Conservation (phyloP, 2,797 vertebrate species). For the Danio tinwini region DNA sequence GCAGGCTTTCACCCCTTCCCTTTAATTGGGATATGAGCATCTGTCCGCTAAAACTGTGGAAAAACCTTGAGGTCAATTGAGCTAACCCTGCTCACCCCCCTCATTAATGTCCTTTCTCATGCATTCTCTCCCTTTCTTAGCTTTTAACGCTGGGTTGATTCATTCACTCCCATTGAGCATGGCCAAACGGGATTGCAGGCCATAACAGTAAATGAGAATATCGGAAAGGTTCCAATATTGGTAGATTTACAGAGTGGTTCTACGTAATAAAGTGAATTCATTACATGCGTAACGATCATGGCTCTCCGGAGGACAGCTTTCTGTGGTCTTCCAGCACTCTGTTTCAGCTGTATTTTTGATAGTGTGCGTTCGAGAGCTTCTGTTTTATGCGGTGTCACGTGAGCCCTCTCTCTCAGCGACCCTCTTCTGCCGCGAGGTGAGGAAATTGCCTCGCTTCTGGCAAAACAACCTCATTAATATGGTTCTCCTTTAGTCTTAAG, state of each 20-base stretch:
- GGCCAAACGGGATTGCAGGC: background rate
- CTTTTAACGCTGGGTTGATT: constrained; percentile 42
- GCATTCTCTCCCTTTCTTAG: constrained; percentile 40
- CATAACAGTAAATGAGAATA: constrained; percentile 23
- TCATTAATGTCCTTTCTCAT: constrained; percentile 25
- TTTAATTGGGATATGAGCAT: constrained; percentile 63
- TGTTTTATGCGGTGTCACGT: constrained; percentile 21
- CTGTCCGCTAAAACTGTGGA: constrained; percentile 58
- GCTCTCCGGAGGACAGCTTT: constrained; percentile 50
- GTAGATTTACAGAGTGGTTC: constrained; percentile 47
- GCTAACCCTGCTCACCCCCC: constrained; percentile 26
- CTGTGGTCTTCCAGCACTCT: constrained; percentile 7
- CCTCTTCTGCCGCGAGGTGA: constrained; percentile 60
- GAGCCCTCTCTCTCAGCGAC: constrained; percentile 9
- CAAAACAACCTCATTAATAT: constrained; percentile 76
- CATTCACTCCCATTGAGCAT: constrained; percentile 40
- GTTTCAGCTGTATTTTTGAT: constrained; percentile 34
- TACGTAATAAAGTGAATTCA: constrained; percentile 57
- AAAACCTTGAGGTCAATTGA: constrained; percentile 28
- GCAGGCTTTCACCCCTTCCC: constrained; percentile 46
- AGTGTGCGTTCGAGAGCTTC: constrained; percentile 13
- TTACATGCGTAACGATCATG: constrained; percentile 54
- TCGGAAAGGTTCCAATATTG: constrained; percentile 42
- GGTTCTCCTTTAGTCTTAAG: constrained; percentile 51
- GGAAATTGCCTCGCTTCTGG: constrained; percentile 68